Evolutionary conservation across 2,888 invertebrate species (phyloP).

Genomic region (Ametastegia equiseti): DNA sequence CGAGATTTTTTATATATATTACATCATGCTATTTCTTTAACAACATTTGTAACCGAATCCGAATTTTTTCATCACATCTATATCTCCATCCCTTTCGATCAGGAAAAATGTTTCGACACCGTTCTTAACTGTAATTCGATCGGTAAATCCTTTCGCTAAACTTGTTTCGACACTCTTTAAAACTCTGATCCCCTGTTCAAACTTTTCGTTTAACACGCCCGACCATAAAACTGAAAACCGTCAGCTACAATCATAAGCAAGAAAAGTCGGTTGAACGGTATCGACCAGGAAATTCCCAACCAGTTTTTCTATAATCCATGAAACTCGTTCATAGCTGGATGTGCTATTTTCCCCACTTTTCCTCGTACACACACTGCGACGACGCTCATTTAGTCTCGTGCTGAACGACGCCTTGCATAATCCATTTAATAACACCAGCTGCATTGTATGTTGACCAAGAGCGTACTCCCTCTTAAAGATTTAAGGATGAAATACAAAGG

Average conservation of each 20-base stretch:
- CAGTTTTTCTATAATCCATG: neutral
- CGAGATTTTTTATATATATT: neutral
- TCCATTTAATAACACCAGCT: neutral
- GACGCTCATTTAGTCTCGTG: neutral
- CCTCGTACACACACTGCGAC: no score
- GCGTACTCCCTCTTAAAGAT: neutral
- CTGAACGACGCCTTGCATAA: neutral
- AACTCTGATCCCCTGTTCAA: constrained; percentile 37
- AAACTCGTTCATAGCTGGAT: neutral
- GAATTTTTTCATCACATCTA: neutral
- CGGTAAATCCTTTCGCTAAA: constrained; percentile 23
- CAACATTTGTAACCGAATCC: no score
- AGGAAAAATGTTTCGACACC: neutral
- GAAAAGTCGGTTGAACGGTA: constrained; percentile 33
- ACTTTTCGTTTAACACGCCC: constrained; percentile 31
- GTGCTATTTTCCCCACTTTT: neutral
- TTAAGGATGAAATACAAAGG: neutral
- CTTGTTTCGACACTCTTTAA: constrained; percentile 38
- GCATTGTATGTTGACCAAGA: neutral
- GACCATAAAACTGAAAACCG: constrained; percentile 36
- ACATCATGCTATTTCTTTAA: no score
- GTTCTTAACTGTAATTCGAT: constrained; percentile 8
- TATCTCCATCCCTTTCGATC: neutral
- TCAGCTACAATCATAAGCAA: constrained; percentile 38
- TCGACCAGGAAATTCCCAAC: neutral